These are phyloP conservation scores for Lipotes vexillifer DNA, from an alignment of 2,113 vertebrate genomes.

Conservation along the genomic window DNA sequence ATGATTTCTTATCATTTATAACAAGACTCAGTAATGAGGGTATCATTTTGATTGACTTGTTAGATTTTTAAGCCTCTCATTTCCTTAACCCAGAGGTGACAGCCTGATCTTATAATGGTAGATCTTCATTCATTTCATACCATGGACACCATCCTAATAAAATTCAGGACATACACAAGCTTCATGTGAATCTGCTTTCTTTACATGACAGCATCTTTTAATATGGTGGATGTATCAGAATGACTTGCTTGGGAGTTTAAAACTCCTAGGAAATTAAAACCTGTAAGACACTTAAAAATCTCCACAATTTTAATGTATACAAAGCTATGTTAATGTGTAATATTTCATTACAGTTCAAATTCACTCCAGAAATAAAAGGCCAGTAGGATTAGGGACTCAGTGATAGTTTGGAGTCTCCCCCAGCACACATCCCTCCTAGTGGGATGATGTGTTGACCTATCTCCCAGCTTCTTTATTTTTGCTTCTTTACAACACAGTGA, in stretches of 20 bases:
- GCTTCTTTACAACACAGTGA: constrained; percentile 78
- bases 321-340: constrained; percentile 78
- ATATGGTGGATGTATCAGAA: neutral
- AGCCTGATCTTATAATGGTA: neutral
- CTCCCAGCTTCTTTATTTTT: constrained; percentile 80
- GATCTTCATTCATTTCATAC: neutral
- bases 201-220: neutral
- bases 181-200: neutral
- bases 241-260: constrained; percentile 45
- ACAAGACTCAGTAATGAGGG: constrained; percentile 37
- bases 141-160: neutral
- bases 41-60: constrained; percentile 32
- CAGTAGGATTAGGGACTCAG: constrained; percentile 81
- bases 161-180: neutral
- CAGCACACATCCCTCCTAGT: constrained; percentile 75
- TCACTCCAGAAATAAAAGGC: constrained; percentile 82
- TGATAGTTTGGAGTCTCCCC: constrained; percentile 74
- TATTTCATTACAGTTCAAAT: constrained; percentile 72
- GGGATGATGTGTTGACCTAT: constrained; percentile 75
- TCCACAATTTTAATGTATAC: constrained; percentile 83
- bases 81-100: constrained; percentile 49
- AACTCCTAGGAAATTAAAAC: constrained; percentile 34
- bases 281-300: neutral
- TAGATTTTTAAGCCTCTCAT: neutral
- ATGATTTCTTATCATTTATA: constrained; percentile 2